These are phyloP conservation scores for Enteromius unitaeniatus DNA, from an alignment of 2,797 vertebrate species.

Conservation along the genomic window DNA sequence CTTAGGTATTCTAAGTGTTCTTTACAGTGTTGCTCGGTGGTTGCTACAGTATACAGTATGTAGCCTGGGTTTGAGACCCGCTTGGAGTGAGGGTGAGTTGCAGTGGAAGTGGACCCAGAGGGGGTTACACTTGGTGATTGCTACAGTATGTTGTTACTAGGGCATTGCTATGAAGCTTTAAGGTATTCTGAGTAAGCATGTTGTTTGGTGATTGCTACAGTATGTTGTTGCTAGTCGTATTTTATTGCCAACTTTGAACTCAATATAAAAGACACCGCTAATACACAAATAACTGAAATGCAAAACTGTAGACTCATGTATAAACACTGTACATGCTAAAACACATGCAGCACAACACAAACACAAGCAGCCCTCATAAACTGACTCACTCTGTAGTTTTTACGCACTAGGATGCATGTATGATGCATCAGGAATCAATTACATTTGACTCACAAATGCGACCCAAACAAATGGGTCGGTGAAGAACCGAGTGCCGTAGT, in stretches of 20 bases:
- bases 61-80: too few species aligned
- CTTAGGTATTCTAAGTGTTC: neutral
- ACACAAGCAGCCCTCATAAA: neutral
- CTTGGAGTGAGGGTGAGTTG: too few species aligned
- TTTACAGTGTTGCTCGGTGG: neutral
- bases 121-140: neutral
- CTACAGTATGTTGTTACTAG: neutral
- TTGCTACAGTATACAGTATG: neutral
- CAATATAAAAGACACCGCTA: neutral
- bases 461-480: slow-evolving; percentile 62
- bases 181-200: too few species aligned
- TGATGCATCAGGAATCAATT: slow-evolving; percentile 68
- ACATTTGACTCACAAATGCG: slow-evolving; percentile 62
- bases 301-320: neutral
- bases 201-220: neutral
- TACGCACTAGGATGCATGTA: slow-evolving; percentile 55
- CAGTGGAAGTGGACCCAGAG: too few species aligned
- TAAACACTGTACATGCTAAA: neutral
- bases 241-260: neutral
- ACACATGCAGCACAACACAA: neutral
- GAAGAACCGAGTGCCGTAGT: slow-evolving; percentile 56
- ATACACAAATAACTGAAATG: neutral
- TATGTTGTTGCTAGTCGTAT: neutral
- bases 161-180: neutral
- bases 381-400: slow-evolving; percentile 49